These are phyloP conservation scores for Leptobrachium ailaonicum DNA, from an alignment of 2,113 vertebrate genomes.

Conservation along the genomic window DNA sequence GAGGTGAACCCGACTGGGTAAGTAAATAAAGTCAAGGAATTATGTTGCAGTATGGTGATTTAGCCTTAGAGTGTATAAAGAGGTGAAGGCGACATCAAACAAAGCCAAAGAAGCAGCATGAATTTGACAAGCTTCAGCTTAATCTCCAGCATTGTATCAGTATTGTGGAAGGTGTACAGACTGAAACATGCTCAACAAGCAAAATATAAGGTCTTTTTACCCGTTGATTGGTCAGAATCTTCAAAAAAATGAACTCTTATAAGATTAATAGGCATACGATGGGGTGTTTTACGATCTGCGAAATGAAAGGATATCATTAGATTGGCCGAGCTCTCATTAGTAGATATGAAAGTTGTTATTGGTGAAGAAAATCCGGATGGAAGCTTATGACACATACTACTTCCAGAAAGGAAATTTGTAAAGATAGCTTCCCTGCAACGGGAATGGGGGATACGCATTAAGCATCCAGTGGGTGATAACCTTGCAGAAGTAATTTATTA, in stretches of 20 bases:
- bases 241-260: conserved; percentile 61
- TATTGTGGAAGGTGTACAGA: conserved; percentile 14
- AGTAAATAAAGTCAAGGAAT: no score
- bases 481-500: conserved; percentile 19
- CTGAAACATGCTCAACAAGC: not conserved
- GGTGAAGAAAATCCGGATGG: not conserved
- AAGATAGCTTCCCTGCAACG: not conserved
- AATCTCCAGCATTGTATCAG: not conserved
- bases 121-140: no score
- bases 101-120: no score
- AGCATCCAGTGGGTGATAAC: no score
- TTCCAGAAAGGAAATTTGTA: not conserved
- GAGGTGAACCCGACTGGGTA: no score
- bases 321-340: not conserved
- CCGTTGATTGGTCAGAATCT: conserved; percentile 56
- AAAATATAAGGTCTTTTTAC: conserved; percentile 53
- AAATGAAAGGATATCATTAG: conserved; percentile 49
- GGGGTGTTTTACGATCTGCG: conserved; percentile 59
- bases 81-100: no score
- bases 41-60: no score
- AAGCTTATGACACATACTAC: not conserved
- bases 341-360: not conserved
- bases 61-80: no score
- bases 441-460: no score
- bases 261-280: conserved; percentile 61